These are phyloP conservation scores for Schizopygopsis pylzovi DNA, from an alignment of 2,797 vertebrate genomes.

Conservation along the genomic window DNA sequence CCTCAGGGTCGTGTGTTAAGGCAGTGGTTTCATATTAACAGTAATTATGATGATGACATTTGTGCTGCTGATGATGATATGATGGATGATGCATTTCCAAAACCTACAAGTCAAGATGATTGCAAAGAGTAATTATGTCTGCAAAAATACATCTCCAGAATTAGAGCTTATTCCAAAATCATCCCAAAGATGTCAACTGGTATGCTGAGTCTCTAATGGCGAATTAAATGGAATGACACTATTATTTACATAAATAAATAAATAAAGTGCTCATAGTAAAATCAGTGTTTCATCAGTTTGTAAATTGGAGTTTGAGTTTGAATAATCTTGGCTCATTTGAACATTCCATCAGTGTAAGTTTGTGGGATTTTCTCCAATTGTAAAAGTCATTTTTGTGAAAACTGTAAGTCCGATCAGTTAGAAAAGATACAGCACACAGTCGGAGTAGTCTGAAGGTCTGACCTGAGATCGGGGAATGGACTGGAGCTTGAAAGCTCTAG, in stretches of 20 bases:
- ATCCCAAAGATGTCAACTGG: constrained; percentile 1
- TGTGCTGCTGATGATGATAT: constrained; percentile 1
- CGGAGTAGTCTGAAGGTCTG: too few relatives aligned
- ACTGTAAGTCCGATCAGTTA: too few relatives aligned
- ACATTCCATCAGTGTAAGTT: too few relatives aligned
- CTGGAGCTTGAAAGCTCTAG: too few relatives aligned
- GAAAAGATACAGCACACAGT: too few relatives aligned
- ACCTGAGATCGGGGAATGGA: too few relatives aligned
- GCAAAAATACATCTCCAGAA: background rate
- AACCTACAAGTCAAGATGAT: constrained; percentile 19
- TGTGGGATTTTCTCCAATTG: too few relatives aligned
- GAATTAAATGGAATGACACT: background rate
- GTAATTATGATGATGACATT: constrained; percentile 28
- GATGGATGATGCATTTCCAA: constrained; percentile 24
- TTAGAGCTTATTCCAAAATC: background rate
- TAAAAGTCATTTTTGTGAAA: too few relatives aligned
- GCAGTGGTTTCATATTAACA: constrained; percentile 23
- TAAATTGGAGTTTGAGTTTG: too few relatives aligned
- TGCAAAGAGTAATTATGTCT: constrained; percentile 4
- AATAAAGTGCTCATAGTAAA: background rate
- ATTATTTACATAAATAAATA: background rate
- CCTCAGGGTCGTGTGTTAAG: background rate
- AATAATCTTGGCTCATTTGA: too few relatives aligned
- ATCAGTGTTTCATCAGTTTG: too few relatives aligned
- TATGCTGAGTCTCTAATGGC: background rate